These are phyloP conservation scores for Siniperca scherzeri DNA, from an alignment of 2,797 vertebrate species.

Conservation along the genomic window DNA sequence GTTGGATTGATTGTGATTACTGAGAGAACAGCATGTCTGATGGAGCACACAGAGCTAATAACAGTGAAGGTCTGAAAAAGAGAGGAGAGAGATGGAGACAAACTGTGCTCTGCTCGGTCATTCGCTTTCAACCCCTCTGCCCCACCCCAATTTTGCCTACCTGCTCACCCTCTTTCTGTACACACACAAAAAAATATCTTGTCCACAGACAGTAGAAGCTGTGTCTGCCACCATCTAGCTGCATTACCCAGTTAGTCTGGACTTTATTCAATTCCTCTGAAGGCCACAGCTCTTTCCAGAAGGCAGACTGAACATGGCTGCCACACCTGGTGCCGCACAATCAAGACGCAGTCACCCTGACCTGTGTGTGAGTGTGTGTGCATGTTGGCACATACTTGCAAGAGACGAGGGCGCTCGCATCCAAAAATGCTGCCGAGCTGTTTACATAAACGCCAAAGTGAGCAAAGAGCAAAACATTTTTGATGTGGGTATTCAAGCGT, in stretches of 20 bases:
- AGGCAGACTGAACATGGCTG: conserved; percentile 42
- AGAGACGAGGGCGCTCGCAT: neutral
- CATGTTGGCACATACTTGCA: neutral
- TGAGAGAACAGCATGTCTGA: conserved; percentile 70
- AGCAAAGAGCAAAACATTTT: conserved; percentile 22
- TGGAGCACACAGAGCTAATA: conserved; percentile 65
- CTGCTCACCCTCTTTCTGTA: conserved; percentile 6
- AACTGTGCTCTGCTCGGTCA: conserved; percentile 12
- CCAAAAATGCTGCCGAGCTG: conserved; percentile 4
- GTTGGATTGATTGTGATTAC: conserved; percentile 74
- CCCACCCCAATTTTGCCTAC: neutral
- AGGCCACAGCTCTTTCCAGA: conserved; percentile 38
- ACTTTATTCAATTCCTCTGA: conserved; percentile 57
- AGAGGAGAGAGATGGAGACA: conserved; percentile 8
- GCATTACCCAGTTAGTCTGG: conserved; percentile 42
- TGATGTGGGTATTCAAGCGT: conserved; percentile 29
- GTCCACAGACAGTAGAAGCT: neutral
- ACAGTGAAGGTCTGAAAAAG: conserved; percentile 42
- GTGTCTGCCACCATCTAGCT: conserved; percentile 26
- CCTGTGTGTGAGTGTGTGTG: neutral
- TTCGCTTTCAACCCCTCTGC: conserved; percentile 33
- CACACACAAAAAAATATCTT: neutral
- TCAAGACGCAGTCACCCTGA: conserved; percentile 23
- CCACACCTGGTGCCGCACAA: conserved; percentile 56
- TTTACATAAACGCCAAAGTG: conserved; percentile 5